Evolutionary conservation across 2,888 invertebrate genomes (phyloP).

Genomic region (Chrysolina oricalcia): DNA sequence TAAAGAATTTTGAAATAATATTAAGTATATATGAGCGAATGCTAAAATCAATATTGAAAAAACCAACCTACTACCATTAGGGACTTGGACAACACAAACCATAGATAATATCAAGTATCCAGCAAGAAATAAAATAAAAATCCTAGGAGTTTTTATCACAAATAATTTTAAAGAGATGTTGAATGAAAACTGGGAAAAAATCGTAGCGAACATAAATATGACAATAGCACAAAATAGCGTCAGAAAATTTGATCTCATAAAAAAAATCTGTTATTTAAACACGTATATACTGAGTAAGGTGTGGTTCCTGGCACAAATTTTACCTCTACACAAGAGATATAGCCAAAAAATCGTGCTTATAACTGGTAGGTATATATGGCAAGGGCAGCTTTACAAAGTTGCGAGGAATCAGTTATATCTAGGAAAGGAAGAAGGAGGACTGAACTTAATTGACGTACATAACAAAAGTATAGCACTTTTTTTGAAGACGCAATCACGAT

Average conservation of each 20-base stretch:
- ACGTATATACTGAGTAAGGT: background rate
- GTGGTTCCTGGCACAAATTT: background rate
- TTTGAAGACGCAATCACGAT: background rate
- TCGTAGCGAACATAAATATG: background rate
- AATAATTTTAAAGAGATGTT: background rate
- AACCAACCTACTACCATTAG: no score
- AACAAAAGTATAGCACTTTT: background rate
- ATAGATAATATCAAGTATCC: no score
- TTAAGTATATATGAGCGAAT: no score
- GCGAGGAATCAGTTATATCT: background rate
- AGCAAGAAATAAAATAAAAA: no score
- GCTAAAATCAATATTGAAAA: no score
- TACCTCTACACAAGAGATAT: background rate
- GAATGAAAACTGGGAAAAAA: background rate
- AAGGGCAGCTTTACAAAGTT: background rate
- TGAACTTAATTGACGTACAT: background rate
- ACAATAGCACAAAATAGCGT: background rate
- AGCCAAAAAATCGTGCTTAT: background rate
- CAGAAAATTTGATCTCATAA: background rate
- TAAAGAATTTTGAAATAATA: no score
- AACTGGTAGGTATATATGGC: constrained; percentile 14
- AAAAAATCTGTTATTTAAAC: background rate
- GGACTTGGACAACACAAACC: no score
- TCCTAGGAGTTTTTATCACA: no score
- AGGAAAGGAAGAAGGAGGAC: background rate